These are phyloP conservation scores for Oxyruncus cristatus DNA, from an alignment of 2,113 vertebrate genomes.

Conservation along the genomic window DNA sequence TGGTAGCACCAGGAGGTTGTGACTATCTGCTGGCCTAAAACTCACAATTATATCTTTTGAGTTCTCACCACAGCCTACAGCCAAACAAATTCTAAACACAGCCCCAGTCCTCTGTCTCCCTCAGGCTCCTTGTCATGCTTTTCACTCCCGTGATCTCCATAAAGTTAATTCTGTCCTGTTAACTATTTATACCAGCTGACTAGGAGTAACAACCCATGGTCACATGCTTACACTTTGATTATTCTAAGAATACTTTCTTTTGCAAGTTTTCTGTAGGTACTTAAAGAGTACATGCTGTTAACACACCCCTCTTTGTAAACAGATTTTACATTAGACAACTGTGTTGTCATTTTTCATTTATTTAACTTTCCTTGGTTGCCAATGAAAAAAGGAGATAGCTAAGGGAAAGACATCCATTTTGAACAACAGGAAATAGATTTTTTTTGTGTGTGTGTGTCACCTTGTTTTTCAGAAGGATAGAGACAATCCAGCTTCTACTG, in stretches of 20 bases:
- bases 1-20: rapidly evolving
- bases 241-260: neutral
- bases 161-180: neutral
- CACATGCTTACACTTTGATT: neutral
- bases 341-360: neutral
- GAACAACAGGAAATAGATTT: neutral
- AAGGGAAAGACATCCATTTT: neutral
- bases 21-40: neutral
- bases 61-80: neutral
- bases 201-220: neutral
- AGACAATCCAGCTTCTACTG: neutral
- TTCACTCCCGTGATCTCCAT: neutral
- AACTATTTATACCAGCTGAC: neutral
- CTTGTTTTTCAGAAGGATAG: neutral
- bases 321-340: neutral
- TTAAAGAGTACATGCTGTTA: neutral
- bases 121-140: neutral
- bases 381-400: neutral
- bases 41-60: neutral
- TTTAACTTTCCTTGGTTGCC: neutral
- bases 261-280: neutral
- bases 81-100: neutral
- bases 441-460: neutral
- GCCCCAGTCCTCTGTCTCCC: neutral
- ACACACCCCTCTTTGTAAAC: neutral